Evolutionary conservation across 2,797 vertebrate species (phyloP).

Genomic region (Trichosurus vulpecula): DNA sequence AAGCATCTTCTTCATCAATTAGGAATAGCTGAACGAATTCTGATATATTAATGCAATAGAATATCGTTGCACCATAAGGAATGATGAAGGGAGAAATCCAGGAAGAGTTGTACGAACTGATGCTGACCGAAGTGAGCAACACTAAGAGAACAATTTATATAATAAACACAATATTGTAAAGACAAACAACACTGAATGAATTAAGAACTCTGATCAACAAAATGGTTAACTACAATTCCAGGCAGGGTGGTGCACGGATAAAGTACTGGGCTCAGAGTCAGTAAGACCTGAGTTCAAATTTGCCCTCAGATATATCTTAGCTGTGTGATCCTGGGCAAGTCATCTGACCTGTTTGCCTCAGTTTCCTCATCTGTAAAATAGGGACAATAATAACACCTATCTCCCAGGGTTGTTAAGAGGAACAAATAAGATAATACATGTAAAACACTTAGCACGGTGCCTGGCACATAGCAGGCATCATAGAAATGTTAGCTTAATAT

Average conservation of each 20-base stretch:
- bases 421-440: not conserved
- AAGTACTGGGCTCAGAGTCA: not conserved
- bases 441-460: not conserved
- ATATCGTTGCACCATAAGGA: not conserved
- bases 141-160: not conserved
- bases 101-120: not conserved
- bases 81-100: not conserved
- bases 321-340: not conserved
- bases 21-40: not conserved
- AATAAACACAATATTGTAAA: not conserved
- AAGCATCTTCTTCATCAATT: not conserved
- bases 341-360: not conserved
- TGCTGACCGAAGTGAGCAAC: not conserved
- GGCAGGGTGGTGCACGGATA: not conserved
- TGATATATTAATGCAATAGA: not conserved
- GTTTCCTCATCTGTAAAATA: not conserved
- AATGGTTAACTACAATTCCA: not conserved
- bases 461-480: not conserved
- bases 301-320: not conserved
- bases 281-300: not conserved
- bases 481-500: not conserved
- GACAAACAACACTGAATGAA: not conserved
- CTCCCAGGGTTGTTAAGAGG: not conserved
- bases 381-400: not conserved
- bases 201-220: not conserved